phyloP scores from a whole-genome alignment of 2,888 invertebrate genomes.

The Galerucella nymphaeae region DNA sequence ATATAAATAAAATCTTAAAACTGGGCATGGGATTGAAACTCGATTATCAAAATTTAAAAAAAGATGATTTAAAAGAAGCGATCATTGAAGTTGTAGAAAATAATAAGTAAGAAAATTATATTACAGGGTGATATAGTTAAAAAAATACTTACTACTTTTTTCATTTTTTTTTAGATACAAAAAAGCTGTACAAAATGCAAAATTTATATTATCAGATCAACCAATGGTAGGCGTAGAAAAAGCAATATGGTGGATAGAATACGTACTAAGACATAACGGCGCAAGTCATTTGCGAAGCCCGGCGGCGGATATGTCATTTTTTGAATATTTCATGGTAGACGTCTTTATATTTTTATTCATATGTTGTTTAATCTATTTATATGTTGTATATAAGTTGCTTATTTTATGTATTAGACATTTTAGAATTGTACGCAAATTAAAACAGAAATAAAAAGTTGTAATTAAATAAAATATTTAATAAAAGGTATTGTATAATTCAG shows the following conservation, averaged over 20 bases:
- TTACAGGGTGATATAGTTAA: too few species aligned
- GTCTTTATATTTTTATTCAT: conserved; percentile 40
- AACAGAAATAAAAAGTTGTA: neutral
- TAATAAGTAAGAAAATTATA: conserved; percentile 45
- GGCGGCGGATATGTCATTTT: conserved; percentile 61
- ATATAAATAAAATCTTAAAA: conserved; percentile 48
- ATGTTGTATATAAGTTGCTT: neutral
- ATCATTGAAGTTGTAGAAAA: conserved; percentile 54
- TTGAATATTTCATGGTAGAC: conserved; percentile 65
- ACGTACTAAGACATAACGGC: conserved; percentile 56
- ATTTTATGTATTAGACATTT: neutral
- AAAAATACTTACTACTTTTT: too few species aligned
- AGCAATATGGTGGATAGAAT: conserved; percentile 54
- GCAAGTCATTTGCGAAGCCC: conserved; percentile 65
- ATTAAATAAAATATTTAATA: too few species aligned
- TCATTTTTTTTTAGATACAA: conserved; percentile 47
- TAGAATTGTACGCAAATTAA: neutral
- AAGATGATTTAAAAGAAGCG: conserved; percentile 47
- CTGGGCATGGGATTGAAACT: conserved; percentile 49
- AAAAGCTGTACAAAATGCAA: conserved; percentile 43
- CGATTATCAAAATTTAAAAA: conserved; percentile 49
- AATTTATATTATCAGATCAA: conserved; percentile 42
- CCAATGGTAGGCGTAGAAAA: conserved; percentile 50
- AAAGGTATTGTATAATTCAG: too few species aligned
- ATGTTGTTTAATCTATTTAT: conserved; percentile 12